Base-by-base conservation (phyloP, 2,797 vertebrate genomes). In the Galago senegalensis region DNA sequence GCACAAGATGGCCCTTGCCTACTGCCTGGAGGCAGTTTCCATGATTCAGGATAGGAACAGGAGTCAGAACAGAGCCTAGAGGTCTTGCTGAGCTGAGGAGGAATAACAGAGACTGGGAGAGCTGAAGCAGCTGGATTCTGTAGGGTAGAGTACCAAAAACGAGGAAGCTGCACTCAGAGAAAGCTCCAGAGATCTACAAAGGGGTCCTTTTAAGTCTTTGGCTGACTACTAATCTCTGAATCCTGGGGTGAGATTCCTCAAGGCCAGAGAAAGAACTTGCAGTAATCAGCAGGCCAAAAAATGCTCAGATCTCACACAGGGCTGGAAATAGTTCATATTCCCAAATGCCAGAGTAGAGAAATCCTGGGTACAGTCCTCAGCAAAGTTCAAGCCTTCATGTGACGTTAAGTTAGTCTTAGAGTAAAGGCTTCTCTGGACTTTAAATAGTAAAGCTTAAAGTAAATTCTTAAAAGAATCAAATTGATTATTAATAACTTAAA, bases 211-310 rank as follows among this genome's bases (percentile, higher is more conserved):
- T n/a, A 65, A 89, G 29, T 69, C 23, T 88, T 82, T 70, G 67
- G 29, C 53, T 87, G 18, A 90, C 20, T 14, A 77, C 25, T 73
- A 58, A 70, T 49, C 43, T 77, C 20, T 56, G 73, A 91, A 49
- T 83, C 85, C 3, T 77, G 60, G 40, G 11, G 14, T 65, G 83
- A 72, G 29, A 70, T 2, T 80, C 27, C 49, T 89, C 11, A 43
- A 84, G n/a, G 3, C 81, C 46, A 90, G 21, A 85, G 69, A 94
- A 92, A 89, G 40, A 80, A 65, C 25, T 83, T 88, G 31, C 63
- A 60, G 49, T 46, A 87, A 77, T 43, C 56, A 63, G 27, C 16
- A 37, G 53, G 18, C 25, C 16, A 91, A 61, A 70, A 70, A 65
- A 81, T 18, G 25, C 18, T 87, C 53, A 82, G 61, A 46, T 16